Evolutionary conservation across 1,140 invertebrate species (phyloP), one percentile per base, ranked within the genome.

Genomic region (Brachionus sp.): DNA sequence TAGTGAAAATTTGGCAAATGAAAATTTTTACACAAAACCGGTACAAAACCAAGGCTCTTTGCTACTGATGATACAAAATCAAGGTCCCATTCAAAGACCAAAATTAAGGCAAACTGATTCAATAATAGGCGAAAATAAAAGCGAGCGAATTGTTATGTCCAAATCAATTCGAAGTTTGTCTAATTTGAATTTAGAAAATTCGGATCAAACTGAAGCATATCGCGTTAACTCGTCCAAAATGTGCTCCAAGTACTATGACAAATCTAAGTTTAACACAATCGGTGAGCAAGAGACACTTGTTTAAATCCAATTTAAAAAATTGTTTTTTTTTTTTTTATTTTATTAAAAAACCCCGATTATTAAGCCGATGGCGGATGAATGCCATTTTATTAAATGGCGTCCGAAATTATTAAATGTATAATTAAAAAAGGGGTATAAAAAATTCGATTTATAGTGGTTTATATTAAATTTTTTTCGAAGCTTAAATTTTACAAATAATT

Each of bases 281-380:
- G 77, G 77, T 66, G 77, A 80, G 25, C 77, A 80, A 80, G 77
- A 80, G n/a, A 80, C 77, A 42, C 77, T 80, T 80, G 77, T 80
- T 80, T 80, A 64, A 75, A 68, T 68, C 5, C 35, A 68, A 68
- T 68, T 35, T 35, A 29, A 35, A 6, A 68, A 68, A 29, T 29
- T 29, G 29, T 68, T 66, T 16, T 66, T 66, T 66, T 64, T 29
- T 13, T 68, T 68, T 68, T 68, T 9, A 37, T 68, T 68, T 68
- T 68, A 68, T 68, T 9, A 68, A 35, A 68, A 66, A 68, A 68
- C 35, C 64, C 35, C 25, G 23, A 64, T 29, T 35, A 35, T 68
- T 68, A 35, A 57, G 50, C 50, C 50, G 50, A 57, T 57, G 50
- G 50, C 16, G 50, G n/a, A 57, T 23, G n/a, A 19, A 19, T n/a